phyloP scores from a whole-genome alignment of 2,888 invertebrate genomes.

The Urechis unicinctus region DNA sequence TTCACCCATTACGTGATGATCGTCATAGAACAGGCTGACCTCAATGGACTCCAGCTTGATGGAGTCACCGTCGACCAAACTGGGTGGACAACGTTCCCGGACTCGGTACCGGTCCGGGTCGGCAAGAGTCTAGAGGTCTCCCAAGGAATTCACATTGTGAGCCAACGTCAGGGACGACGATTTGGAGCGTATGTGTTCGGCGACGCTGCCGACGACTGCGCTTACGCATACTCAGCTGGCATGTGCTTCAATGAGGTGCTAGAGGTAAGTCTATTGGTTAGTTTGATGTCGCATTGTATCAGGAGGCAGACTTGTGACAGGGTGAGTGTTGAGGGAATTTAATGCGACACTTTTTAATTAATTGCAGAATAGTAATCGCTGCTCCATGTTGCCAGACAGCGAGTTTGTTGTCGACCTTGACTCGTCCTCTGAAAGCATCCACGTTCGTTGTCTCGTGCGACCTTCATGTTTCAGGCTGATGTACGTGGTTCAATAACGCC shows the following conservation, averaged over 20 bases:
- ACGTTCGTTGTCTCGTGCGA: too few species aligned
- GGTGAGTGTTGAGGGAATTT: too few species aligned
- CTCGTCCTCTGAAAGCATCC: too few species aligned
- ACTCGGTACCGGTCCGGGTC: neutral
- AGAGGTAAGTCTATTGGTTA: too few species aligned
- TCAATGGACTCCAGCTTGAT: conserved; percentile 1
- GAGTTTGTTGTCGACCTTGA: too few species aligned
- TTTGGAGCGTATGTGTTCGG: conserved; percentile 16
- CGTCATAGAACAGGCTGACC: neutral
- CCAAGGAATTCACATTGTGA: conserved; percentile 2
- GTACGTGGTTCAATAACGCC: too few species aligned
- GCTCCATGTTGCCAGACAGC: too few species aligned
- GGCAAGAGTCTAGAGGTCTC: neutral
- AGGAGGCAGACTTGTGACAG: too few species aligned
- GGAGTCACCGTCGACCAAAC: neutral
- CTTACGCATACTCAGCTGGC: conserved; percentile 14
- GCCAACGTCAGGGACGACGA: neutral
- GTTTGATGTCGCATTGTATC: too few species aligned
- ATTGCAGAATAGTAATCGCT: too few species aligned
- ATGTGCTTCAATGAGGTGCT: conserved; percentile 5
- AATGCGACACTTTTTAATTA: too few species aligned
- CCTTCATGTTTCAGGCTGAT: too few species aligned
- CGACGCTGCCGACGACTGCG: conserved; percentile 5
- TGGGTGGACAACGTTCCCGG: neutral
- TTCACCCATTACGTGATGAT: conserved; percentile 3